Base-by-base conservation (phyloP, 2,888 invertebrate species). In the Graphium colonna region DNA sequence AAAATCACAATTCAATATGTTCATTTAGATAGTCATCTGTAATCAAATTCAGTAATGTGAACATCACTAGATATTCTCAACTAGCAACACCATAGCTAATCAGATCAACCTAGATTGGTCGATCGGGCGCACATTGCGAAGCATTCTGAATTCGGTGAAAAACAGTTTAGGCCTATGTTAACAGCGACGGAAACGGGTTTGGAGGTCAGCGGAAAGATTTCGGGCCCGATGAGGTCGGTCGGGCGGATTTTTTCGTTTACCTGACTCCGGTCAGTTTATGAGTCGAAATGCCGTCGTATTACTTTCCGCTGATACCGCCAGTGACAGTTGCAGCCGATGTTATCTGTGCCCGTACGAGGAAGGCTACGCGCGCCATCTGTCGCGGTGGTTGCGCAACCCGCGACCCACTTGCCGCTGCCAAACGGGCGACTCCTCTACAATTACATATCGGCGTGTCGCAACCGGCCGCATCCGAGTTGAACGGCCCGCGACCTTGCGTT, bases 361-460 rank as follows among this genome's bases (percentile, higher is more conserved):
- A 85, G 86, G 79, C 71, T 68, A 71, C 63, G 26, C 73, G 74
- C 84, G 86, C 87, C 87, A 87, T 88, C 88, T 87, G 86, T 79
- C 82, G 82, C 69, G 69, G 71, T 64, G 67, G 64, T 87, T 87
- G 87, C 86, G 87, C 86, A 87, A 86, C 71, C 33, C 33, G 74
- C 85, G 87, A 86, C 88, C 88, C 80, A 87, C 73, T 87, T 87
- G 77, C 79, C 84, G 87, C 85, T 87, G 88, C 88, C 88, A 85
- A 87, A 79, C 84, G 82, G 78, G 73, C 82, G 74, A 74, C 84
- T 86, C 80, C 86, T 84, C 84, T 82, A 84, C 87, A 87, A 86
- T 88, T 87, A 87, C 86, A 86, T 86, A 84, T 87, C 84, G 82
- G 77, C 79, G 81, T 88, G 88, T 87, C 87, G 89, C 88, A 88